These are phyloP conservation scores for Danionella dracula DNA, from an alignment of 2,797 vertebrate genomes.

Conservation along the genomic window DNA sequence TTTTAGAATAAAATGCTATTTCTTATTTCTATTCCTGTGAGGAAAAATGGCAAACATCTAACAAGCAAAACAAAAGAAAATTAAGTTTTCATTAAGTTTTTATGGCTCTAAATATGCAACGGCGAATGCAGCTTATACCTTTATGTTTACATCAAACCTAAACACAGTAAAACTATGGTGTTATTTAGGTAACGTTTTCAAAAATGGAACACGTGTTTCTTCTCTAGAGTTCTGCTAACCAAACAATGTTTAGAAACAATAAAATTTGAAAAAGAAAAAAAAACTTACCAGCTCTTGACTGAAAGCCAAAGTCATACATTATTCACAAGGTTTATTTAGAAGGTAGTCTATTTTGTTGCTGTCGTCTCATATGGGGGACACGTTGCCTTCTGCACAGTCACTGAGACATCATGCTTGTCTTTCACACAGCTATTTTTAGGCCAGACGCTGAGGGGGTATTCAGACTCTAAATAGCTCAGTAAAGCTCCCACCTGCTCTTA, in stretches of 20 bases:
- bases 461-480: slow-evolving; percentile 59
- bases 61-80: neutral
- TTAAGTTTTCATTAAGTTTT: too few relatives aligned
- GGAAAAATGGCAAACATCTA: neutral
- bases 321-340: slow-evolving; percentile 44
- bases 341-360: slow-evolving; percentile 31
- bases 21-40: neutral
- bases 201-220: too few relatives aligned
- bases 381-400: slow-evolving; percentile 59
- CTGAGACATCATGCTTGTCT: slow-evolving; percentile 52
- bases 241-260: neutral
- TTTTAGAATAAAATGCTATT: neutral
- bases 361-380: slow-evolving; percentile 50
- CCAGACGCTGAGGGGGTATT: slow-evolving; percentile 49
- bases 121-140: too few relatives aligned
- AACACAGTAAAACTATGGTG: too few relatives aligned
- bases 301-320: slow-evolving; percentile 53
- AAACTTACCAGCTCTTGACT: slow-evolving; percentile 55
- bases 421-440: slow-evolving; percentile 70
- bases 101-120: too few relatives aligned
- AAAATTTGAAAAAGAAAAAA: too few relatives aligned
- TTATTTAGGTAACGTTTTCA: neutral
- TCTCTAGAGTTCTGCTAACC: too few relatives aligned
- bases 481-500: slow-evolving; percentile 65
- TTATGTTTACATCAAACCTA: too few relatives aligned